These are phyloP conservation scores for Drosophila demipolita DNA, from an alignment of 2,888 invertebrate species.

Conservation along the genomic window DNA sequence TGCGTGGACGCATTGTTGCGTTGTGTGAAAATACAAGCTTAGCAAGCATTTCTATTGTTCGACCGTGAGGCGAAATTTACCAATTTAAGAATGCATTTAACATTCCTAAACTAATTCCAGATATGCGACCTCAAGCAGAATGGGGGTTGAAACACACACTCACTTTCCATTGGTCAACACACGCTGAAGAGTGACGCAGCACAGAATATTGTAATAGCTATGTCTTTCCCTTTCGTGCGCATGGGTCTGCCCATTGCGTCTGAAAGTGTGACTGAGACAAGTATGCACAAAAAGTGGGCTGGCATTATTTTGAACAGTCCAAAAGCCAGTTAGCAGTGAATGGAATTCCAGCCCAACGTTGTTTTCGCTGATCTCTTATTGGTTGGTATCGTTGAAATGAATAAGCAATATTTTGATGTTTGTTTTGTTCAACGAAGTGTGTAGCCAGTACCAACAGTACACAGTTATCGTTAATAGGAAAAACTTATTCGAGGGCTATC, in stretches of 20 bases:
- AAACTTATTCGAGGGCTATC: slow-evolving; percentile 86
- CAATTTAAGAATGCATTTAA: slow-evolving; percentile 62
- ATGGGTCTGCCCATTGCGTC: not conserved
- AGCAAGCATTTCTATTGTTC: slow-evolving; percentile 69
- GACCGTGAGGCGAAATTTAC: slow-evolving; percentile 66
- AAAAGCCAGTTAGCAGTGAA: slow-evolving; percentile 32
- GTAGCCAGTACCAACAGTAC: slow-evolving; percentile 78
- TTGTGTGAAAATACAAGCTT: slow-evolving; percentile 78
- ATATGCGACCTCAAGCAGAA: slow-evolving; percentile 44
- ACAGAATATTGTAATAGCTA: slow-evolving; percentile 16
- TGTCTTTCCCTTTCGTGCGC: slow-evolving; percentile 33
- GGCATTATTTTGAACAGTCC: slow-evolving; percentile 34
- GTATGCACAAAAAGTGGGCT: slow-evolving; percentile 32
- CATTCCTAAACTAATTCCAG: slow-evolving; percentile 62
- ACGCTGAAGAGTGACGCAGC: slow-evolving; percentile 24
- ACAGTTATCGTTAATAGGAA: slow-evolving; percentile 83
- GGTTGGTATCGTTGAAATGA: slow-evolving; percentile 62
- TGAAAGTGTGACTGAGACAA: slow-evolving; percentile 41
- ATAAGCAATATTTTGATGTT: slow-evolving; percentile 76
- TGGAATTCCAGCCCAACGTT: slow-evolving; percentile 50
- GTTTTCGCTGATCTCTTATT: slow-evolving; percentile 48
- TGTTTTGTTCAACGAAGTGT: slow-evolving; percentile 77
- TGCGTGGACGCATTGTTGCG: slow-evolving; percentile 60
- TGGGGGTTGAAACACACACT: slow-evolving; percentile 47
- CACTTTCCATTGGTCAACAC: slow-evolving; percentile 53